Evolutionary conservation across 2,797 vertebrate genomes (phyloP).

Genomic region (Darevskia nairensis): DNA sequence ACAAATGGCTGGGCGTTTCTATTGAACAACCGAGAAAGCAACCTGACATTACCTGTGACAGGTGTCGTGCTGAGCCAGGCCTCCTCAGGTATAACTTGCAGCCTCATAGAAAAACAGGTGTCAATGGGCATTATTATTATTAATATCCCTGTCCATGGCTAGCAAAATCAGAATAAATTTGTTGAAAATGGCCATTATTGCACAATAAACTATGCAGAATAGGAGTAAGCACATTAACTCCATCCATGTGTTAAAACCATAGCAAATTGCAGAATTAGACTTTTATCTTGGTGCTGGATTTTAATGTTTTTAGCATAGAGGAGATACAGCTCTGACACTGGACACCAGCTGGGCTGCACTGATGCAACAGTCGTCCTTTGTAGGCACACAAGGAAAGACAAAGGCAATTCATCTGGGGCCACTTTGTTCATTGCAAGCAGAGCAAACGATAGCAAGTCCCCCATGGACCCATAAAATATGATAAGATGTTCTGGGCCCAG

Average conservation of each 20-base stretch:
- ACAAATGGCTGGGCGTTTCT: too few relatives aligned
- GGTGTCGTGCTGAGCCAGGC: not conserved
- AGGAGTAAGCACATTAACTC: too few relatives aligned
- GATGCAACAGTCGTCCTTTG: not conserved
- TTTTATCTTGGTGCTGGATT: not conserved
- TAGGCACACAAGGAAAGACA: not conserved
- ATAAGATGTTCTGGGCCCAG: not conserved
- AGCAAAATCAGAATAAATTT: not conserved
- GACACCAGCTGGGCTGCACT: not conserved
- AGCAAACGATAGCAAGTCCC: not conserved
- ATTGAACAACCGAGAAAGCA: too few relatives aligned
- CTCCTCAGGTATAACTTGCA: not conserved
- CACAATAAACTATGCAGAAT: not conserved
- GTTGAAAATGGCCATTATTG: not conserved
- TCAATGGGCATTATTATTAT: not conserved
- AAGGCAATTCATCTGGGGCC: not conserved
- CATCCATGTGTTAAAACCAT: too few relatives aligned
- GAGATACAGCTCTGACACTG: too few relatives aligned
- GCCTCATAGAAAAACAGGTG: not conserved
- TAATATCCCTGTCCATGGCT: too few relatives aligned
- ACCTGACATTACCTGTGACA: too few relatives aligned
- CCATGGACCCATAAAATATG: not conserved
- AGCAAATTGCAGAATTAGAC: not conserved
- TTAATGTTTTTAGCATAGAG: not conserved
- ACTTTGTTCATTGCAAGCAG: not conserved